A percentile compares a stretch with the other conserved stretches of the same genome.
phyloP scores from a whole-genome alignment of 1,140 invertebrate genomes.

The Anastrepha ludens region DNA sequence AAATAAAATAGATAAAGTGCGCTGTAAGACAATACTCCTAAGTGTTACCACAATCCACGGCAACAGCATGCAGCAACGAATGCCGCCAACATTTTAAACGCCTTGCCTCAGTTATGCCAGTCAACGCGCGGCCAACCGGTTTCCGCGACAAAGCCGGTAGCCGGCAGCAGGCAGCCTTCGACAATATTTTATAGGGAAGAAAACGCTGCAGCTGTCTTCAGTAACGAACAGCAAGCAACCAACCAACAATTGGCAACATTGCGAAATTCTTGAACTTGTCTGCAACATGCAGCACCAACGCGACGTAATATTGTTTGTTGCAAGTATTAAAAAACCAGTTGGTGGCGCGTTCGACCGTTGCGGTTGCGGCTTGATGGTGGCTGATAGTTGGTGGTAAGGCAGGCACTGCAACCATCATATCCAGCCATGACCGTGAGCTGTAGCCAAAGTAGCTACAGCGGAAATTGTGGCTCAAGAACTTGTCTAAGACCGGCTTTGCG shows the following conservation, averaged over 20 bases:
- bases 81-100: background rate
- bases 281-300: background rate
- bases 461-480: background rate
- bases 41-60: no score
- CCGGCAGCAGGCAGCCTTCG: background rate
- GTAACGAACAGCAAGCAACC: background rate
- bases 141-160: background rate
- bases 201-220: background rate
- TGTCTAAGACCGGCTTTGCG: background rate
- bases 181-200: conserved; percentile 6
- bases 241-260: background rate
- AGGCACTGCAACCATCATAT: background rate
- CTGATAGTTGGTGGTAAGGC: background rate
- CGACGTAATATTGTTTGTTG: conserved; percentile 17
- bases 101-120: background rate
- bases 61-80: background rate
- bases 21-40: no score
- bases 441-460: background rate
- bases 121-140: background rate
- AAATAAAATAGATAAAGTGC: no score
- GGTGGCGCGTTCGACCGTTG: conserved; percentile 14
- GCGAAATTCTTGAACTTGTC: conserved; percentile 52
- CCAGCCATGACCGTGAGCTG: conserved; percentile 45
- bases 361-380: background rate
- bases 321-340: conserved; percentile 13